These are phyloP conservation scores for Dusona sp. DNA, from an alignment of 2,888 invertebrate genomes.

Conservation along the genomic window DNA sequence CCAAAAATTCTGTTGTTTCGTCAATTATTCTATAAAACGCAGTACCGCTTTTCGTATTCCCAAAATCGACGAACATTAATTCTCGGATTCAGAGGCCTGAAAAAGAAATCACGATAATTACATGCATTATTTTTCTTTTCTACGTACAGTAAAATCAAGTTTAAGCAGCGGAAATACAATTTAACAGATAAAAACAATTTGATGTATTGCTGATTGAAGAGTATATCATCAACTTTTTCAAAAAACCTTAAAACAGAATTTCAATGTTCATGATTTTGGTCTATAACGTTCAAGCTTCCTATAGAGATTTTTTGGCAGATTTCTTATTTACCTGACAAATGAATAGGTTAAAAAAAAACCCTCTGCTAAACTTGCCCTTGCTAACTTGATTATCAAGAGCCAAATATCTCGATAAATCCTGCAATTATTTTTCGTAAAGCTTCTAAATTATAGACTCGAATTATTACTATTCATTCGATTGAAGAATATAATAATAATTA, in stretches of 20 bases:
- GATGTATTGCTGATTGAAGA: background rate
- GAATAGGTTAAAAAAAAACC: background rate
- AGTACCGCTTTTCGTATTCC: conserved; percentile 70
- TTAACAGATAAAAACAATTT: background rate
- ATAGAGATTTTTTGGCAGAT: background rate
- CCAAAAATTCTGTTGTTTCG: conserved; percentile 13
- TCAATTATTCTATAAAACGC: conserved; percentile 70
- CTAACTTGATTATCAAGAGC: background rate
- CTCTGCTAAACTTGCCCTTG: background rate
- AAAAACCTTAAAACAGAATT: conserved; percentile 15
- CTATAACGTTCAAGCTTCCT: conserved; percentile 16
- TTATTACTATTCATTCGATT: background rate
- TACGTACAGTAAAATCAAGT: background rate
- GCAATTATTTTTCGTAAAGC: background rate
- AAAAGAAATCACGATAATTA: conserved; percentile 68
- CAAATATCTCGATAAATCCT: background rate
- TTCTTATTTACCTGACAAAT: background rate
- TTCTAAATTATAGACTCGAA: background rate
- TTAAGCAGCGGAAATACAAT: background rate
- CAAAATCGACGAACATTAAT: conserved; percentile 74
- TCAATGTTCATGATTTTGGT: conserved; percentile 14
- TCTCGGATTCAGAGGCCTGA: conserved; percentile 83
- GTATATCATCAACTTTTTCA: background rate
- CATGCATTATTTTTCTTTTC: conserved; percentile 23
- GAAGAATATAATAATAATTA: background rate